phyloP scores from a whole-genome alignment of 2,113 vertebrate genomes.

The Cricetomys ansorgei region DNA sequence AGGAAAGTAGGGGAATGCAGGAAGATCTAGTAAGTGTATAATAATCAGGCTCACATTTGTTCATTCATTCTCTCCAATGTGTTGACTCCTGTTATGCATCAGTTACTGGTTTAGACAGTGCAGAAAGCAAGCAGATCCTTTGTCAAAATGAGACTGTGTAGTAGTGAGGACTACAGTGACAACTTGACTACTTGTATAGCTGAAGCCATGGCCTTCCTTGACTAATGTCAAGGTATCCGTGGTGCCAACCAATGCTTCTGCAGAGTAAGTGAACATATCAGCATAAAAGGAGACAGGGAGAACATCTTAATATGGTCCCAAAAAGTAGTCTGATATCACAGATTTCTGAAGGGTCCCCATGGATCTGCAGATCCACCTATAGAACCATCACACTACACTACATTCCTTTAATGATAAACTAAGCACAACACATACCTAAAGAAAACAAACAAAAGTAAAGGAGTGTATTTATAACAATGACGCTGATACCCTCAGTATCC shows the following conservation, averaged over 20 bases:
- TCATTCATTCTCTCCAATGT: background rate
- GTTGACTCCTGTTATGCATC: background rate
- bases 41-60: background rate
- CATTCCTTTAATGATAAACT: background rate
- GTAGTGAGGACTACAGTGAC: background rate
- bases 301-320: background rate
- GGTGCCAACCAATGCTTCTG: background rate
- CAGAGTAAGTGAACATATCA: background rate
- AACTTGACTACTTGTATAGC: too few species aligned
- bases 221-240: background rate
- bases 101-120: background rate
- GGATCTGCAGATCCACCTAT: background rate
- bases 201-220: background rate
- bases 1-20: background rate
- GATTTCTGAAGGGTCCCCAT: background rate
- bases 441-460: background rate
- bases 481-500: background rate
- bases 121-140: constrained; percentile 18
- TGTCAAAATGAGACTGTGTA: background rate
- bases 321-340: background rate
- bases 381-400: background rate
- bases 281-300: background rate
- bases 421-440: constrained; percentile 2
- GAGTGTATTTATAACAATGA: background rate
- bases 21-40: background rate